Base-by-base conservation (phyloP, 2,113 vertebrate genomes). In the Halichoerus grypus region DNA sequence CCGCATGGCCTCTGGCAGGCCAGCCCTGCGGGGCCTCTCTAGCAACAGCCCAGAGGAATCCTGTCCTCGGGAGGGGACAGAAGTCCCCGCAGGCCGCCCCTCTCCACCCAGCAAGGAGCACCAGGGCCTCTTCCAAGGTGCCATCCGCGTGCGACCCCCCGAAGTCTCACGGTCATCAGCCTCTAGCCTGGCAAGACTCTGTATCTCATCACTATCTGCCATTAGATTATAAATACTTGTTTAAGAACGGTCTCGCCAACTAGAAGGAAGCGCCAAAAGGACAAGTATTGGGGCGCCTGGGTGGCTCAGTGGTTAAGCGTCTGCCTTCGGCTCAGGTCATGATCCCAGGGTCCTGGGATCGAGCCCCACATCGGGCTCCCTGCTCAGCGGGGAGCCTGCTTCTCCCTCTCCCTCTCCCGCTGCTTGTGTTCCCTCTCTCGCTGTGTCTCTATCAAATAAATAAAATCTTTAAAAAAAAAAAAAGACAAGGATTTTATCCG, bases 21-120 rank as follows among this genome's bases (percentile, higher is more conserved):
- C 61, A 71, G 15, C 15, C 53, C 46, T 4, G 16, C 0, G 13
- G 74, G 14, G 59, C 12, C n/a, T 13, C 19, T 7, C 10, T 1
- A 2, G 53, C 14, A 55, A 67, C 28, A 82, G n/a, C n/a, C 39
- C 59, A 55, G 26, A 36, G 18, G 49, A 65, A 46, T 49, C 63
- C 15, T 46, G 13, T 26, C 49, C 67, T 84, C 31, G 1, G 39
- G 18, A 31, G 9, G 21, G 51, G 26, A 71, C 13, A 46, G 7
- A 85, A 15, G 65, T 28, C 49, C 77, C 18, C 7, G 24, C 3
- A 72, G 63, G 57, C 51, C 21, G 46, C 51, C 55, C 46, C 69
- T 69, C 76, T 46, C 49, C 69, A 72, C 4, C 18, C 6, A 14
- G 19, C 39, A 63, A 4, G 18, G n/a, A 84, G 21, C 83, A 14